These are phyloP conservation scores for Mastacembelus armatus DNA, from an alignment of 2,797 vertebrate genomes.

Conservation along the genomic window DNA sequence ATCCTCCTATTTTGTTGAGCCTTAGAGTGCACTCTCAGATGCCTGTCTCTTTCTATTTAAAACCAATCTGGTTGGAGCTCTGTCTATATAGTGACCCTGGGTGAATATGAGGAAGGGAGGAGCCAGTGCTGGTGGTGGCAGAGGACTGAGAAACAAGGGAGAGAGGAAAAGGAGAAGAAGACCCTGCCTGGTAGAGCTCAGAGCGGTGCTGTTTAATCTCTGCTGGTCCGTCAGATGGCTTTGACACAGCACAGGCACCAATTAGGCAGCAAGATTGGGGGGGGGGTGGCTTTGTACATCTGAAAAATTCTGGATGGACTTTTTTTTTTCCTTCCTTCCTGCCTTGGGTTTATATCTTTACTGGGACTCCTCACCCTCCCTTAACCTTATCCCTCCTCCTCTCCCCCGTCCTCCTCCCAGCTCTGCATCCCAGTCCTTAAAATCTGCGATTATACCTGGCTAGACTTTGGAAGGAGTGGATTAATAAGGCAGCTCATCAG, in stretches of 20 bases:
- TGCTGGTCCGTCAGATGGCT: slow-evolving; percentile 72
- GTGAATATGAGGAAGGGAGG: slow-evolving; percentile 60
- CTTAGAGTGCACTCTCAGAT: slow-evolving; percentile 23
- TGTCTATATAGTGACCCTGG: slow-evolving; percentile 40
- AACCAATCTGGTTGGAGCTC: slow-evolving; percentile 33
- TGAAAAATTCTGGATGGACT: slow-evolving; percentile 65
- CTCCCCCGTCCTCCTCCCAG: neutral
- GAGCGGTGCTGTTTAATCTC: slow-evolving; percentile 70
- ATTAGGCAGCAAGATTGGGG: slow-evolving; percentile 78
- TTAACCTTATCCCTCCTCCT: slow-evolving; percentile 37
- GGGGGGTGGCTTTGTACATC: slow-evolving; percentile 72
- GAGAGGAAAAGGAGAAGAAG: slow-evolving; percentile 38
- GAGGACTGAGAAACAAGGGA: slow-evolving; percentile 42
- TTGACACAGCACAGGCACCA: slow-evolving; percentile 74
- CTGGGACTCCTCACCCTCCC: slow-evolving; percentile 53
- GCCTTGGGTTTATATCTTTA: slow-evolving; percentile 53
- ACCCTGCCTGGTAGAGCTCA: slow-evolving; percentile 27
- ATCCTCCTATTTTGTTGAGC: slow-evolving; percentile 14
- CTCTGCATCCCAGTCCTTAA: slow-evolving; percentile 33
- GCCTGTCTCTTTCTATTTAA: slow-evolving; percentile 59
- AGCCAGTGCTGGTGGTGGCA: slow-evolving; percentile 53
- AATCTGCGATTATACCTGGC: slow-evolving; percentile 75
- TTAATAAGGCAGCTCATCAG: slow-evolving; percentile 63
- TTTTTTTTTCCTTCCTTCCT: slow-evolving; percentile 57
- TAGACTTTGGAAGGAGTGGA: slow-evolving; percentile 74